Conservation (phyloP, 2,888 invertebrate genomes). For the Mesochorus sp. region DNA sequence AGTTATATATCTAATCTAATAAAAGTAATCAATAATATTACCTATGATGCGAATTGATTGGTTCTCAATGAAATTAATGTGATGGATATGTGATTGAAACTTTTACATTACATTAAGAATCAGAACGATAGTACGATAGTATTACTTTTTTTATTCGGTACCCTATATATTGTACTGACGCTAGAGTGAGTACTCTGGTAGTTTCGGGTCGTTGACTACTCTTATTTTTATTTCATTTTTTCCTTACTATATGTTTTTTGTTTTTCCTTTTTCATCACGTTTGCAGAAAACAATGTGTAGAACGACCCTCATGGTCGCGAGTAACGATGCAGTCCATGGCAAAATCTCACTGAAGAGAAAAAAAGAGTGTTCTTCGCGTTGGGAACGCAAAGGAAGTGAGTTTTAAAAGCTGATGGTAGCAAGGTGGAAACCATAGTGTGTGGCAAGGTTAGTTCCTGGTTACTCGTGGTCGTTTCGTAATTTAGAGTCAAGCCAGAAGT, state of each 20-base stretch:
- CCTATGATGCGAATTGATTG: no score
- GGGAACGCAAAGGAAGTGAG: conserved; percentile 42
- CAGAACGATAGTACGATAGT: conserved; percentile 3
- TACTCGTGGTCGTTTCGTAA: conserved; percentile 45
- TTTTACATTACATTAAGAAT: no score
- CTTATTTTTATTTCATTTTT: conserved; percentile 40
- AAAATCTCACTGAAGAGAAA: conserved; percentile 3
- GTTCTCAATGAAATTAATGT: neutral
- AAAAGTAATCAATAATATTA: no score
- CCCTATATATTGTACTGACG: neutral
- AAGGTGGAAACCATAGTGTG: conserved; percentile 44
- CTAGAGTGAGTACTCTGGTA: conserved; percentile 14
- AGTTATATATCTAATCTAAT: no score
- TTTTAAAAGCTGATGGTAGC: conserved; percentile 51
- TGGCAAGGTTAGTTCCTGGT: conserved; percentile 41
- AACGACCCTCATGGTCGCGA: conserved; percentile 43
- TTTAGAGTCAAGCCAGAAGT: conserved; percentile 53
- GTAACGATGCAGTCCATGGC: conserved; percentile 13
- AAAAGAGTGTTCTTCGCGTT: neutral
- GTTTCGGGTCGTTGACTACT: conserved; percentile 28
- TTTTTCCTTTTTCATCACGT: conserved; percentile 34
- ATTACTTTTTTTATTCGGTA: conserved; percentile 23
- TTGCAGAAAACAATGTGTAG: conserved; percentile 54
- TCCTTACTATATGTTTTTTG: no score
- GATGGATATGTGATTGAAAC: no score